phyloP scores from a whole-genome alignment of 2,888 invertebrate species.

The Gymnoscelis rufifasciata region DNA sequence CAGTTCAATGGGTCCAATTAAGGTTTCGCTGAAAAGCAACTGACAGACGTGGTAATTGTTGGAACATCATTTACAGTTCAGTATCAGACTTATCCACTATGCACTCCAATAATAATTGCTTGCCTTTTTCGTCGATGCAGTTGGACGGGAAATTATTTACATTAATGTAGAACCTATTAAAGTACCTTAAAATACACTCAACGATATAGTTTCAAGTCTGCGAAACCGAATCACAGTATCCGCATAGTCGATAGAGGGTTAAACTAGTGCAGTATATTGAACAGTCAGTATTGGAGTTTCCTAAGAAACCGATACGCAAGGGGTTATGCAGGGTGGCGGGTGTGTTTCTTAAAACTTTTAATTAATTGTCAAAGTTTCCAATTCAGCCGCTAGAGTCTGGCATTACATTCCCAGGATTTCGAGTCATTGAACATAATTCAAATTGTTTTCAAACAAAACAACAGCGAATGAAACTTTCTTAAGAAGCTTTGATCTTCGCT shows the following conservation, averaged over 20 bases:
- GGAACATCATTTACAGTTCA: conserved; percentile 21
- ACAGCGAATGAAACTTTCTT: conserved; percentile 33
- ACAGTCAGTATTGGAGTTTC: conserved; percentile 3
- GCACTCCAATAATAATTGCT: conserved; percentile 12
- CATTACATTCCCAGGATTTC: conserved; percentile 49
- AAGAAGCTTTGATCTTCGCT: conserved; percentile 38
- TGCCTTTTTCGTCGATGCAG: conserved; percentile 10
- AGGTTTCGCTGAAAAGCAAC: conserved; percentile 18
- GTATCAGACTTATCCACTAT: conserved; percentile 13
- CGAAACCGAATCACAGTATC: conserved; percentile 18
- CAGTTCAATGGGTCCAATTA: conserved; percentile 22
- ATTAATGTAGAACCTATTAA: not conserved
- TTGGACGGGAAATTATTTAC: not conserved
- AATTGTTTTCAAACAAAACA: conserved; percentile 51
- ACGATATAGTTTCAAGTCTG: conserved; percentile 4
- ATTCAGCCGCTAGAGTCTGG: conserved; percentile 38
- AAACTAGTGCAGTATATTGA: conserved; percentile 6
- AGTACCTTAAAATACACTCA: not conserved
- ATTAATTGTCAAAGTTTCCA: conserved; percentile 60
- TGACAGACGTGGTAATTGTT: conserved; percentile 23
- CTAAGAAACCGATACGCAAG: conserved; percentile 17
- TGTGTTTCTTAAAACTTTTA: conserved; percentile 60
- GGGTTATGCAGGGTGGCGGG: conserved; percentile 25
- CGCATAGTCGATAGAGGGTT: conserved; percentile 16
- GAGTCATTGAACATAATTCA: conserved; percentile 53